phyloP scores from a whole-genome alignment of 2,797 vertebrate genomes.

The Loris lydekkerianus region DNA sequence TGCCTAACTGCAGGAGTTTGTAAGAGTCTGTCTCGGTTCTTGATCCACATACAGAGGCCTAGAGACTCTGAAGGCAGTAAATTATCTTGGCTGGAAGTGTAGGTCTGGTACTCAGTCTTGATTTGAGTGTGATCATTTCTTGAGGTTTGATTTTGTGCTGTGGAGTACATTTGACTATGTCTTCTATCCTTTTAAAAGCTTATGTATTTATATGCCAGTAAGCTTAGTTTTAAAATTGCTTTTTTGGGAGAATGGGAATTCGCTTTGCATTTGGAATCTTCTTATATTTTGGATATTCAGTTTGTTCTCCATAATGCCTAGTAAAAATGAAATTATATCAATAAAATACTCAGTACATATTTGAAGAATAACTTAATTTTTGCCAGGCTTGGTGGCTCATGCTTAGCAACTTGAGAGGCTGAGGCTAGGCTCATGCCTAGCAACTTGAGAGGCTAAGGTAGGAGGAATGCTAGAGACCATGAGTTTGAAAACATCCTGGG shows the following conservation, averaged over 20 bases:
- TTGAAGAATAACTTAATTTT: slow-evolving; percentile 30
- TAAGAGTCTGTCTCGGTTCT: neutral
- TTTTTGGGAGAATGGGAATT: slow-evolving; percentile 20
- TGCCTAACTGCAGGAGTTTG: slow-evolving; percentile 29
- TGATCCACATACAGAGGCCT: neutral
- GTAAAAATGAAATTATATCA: slow-evolving; percentile 29
- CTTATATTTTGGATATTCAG: slow-evolving; percentile 37
- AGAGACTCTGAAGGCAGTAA: slow-evolving; percentile 34
- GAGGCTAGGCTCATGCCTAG: neutral
- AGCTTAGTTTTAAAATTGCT: slow-evolving; percentile 45
- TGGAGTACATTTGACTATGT: neutral
- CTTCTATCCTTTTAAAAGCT: neutral
- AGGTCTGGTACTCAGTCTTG: neutral
- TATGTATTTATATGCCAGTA: slow-evolving; percentile 34
- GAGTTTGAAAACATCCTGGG: neutral
- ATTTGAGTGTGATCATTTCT: slow-evolving; percentile 50
- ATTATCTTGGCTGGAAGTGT: slow-evolving; percentile 29
- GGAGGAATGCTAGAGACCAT: neutral
- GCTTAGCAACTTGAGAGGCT: neutral
- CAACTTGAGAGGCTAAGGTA: neutral
- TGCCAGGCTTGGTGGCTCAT: neutral
- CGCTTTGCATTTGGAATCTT: slow-evolving; percentile 8
- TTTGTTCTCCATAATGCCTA: neutral
- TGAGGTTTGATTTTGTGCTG: slow-evolving; percentile 33
- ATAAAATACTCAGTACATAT: neutral